Conservation (phyloP, 2,797 vertebrate genomes). For the Esox lucius region DNA sequence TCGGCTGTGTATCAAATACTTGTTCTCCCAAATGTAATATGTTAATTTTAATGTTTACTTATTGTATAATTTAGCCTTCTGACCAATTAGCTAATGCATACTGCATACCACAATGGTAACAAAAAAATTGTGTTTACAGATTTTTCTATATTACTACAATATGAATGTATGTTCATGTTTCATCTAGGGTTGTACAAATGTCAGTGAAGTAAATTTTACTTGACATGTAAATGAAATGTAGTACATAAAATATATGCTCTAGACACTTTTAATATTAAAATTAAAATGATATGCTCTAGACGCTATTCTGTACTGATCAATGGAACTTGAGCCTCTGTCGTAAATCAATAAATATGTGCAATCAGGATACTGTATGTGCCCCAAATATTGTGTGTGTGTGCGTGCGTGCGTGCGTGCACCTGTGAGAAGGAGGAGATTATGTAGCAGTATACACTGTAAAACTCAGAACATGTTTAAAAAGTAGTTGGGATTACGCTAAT, state of each 20-base stretch:
- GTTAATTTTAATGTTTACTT: constrained; percentile 16
- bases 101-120: not conserved
- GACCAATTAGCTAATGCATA: not conserved
- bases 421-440: constrained; percentile 3
- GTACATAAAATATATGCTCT: constrained; percentile 40
- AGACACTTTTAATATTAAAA: too few relatives aligned
- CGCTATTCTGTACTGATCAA: constrained; percentile 23
- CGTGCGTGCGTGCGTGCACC: constrained; percentile 30
- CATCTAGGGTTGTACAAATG: constrained; percentile 23
- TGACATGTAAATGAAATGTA: constrained; percentile 13
- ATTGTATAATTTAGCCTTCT: constrained; percentile 14
- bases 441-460: not conserved
- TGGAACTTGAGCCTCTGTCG: constrained; percentile 12
- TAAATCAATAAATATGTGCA: constrained; percentile 57
- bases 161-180: constrained; percentile 49
- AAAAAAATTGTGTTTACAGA: constrained; percentile 19
- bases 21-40: too few relatives aligned
- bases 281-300: not conserved
- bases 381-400: not conserved
- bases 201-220: constrained; percentile 11
- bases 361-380: constrained; percentile 18
- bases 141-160: constrained; percentile 22
- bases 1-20: too few relatives aligned
- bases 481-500: not conserved
- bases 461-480: constrained; percentile 32